phyloP scores from a whole-genome alignment of 92 coral and sea anemone genomes.

The Palythoa heliodiscus region DNA sequence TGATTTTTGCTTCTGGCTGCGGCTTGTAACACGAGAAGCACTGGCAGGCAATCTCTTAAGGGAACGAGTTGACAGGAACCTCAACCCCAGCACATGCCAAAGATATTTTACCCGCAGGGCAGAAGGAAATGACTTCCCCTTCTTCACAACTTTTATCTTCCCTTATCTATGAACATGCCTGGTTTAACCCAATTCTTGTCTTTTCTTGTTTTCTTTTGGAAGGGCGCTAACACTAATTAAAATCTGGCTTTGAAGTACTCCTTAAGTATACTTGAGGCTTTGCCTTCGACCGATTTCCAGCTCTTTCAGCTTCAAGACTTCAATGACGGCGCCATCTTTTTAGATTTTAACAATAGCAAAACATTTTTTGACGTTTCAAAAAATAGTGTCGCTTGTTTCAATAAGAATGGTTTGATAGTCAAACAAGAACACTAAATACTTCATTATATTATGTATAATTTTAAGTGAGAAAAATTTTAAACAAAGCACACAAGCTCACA shows the following conservation, averaged over 20 bases:
- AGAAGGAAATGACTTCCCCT: not conserved
- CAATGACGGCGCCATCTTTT: conserved; percentile 8
- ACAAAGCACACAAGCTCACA: conserved; percentile 5
- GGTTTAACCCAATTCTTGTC: conserved; percentile 18
- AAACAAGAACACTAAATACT: conserved; percentile 2
- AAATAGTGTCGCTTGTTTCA: not conserved
- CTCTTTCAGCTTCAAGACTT: not conserved
- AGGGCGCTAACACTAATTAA: conserved; percentile 47
- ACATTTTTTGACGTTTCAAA: not conserved
- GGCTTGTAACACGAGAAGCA: conserved; percentile 22
- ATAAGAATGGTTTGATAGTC: not conserved
- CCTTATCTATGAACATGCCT: conserved; percentile 34
- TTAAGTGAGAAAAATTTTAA: conserved; percentile 12
- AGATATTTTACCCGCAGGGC: conserved; percentile 13
- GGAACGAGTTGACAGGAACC: conserved; percentile 14
- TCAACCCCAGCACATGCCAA: conserved; percentile 23
- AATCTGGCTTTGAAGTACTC: conserved; percentile 14
- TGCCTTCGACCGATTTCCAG: not conserved
- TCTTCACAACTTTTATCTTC: conserved; percentile 16
- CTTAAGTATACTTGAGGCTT: not conserved
- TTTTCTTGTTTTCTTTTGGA: conserved; percentile 27
- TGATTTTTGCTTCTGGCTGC: conserved; percentile 2
- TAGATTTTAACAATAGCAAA: not conserved
- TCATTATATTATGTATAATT: not conserved
- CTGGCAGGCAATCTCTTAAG: not conserved